These are phyloP conservation scores for Stegostoma tigrinum DNA, from an alignment of 2,113 vertebrate species.

Conservation along the genomic window DNA sequence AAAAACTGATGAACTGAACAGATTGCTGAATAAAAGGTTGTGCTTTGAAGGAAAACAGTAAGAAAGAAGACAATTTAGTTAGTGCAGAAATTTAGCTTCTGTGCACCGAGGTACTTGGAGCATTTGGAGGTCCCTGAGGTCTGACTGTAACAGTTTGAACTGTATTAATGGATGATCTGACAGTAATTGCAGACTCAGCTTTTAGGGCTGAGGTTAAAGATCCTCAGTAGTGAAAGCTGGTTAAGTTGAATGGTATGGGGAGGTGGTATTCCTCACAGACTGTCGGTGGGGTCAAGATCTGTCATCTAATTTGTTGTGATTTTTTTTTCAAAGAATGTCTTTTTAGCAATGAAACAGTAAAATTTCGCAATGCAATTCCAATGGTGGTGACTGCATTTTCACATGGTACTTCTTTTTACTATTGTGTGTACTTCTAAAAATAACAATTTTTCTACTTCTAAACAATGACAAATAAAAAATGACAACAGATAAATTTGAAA, in stretches of 20 bases:
- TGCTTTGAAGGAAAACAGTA: constrained; percentile 29
- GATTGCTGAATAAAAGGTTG: constrained; percentile 5
- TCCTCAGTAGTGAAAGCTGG: constrained; percentile 8
- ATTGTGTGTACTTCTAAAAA: background rate
- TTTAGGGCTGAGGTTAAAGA: constrained; percentile 3
- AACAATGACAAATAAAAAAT: background rate
- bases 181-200: constrained; percentile 35
- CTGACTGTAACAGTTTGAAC: constrained; percentile 34
- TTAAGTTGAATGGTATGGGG: background rate
- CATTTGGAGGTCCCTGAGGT: constrained; percentile 6
- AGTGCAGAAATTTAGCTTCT: constrained; percentile 3
- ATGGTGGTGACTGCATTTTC: background rate
- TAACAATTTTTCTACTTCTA: no score
- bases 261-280: background rate
- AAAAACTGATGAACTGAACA: constrained; percentile 22
- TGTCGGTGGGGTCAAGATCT: background rate
- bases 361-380: background rate
- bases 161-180: constrained; percentile 25
- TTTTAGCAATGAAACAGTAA: background rate
- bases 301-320: background rate
- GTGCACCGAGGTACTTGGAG: background rate
- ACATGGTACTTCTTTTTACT: no score
- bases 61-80: constrained; percentile 16
- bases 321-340: background rate
- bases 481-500: background rate